Conservation (phyloP, 2,113 vertebrate genomes). For the Ahaetulla prasina region DNA sequence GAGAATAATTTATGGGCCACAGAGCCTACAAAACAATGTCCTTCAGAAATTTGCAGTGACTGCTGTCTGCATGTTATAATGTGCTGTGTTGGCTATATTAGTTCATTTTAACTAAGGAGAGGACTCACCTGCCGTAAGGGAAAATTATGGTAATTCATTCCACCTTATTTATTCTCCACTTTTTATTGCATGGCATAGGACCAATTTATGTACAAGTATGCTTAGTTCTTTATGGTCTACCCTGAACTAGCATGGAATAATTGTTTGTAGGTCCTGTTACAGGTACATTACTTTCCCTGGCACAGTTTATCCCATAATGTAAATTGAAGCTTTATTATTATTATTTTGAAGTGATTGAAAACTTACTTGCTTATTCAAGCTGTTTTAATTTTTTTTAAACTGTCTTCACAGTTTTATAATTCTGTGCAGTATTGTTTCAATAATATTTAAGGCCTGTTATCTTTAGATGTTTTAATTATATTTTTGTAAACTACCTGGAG, state of each 20-base stretch:
- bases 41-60: not conserved
- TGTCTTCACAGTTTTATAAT: not conserved
- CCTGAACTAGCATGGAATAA: not conserved
- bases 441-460: not conserved
- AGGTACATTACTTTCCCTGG: not conserved
- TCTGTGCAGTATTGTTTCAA: not conserved
- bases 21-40: not conserved
- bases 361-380: not conserved
- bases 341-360: not conserved
- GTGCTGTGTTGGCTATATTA: not conserved
- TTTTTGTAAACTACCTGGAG: not conserved
- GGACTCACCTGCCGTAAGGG: not conserved
- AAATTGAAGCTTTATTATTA: not conserved
- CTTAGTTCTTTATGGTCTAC: not conserved
- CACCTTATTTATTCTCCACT: not conserved
- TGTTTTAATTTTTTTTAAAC: not conserved
- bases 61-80: not conserved
- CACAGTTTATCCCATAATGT: not conserved
- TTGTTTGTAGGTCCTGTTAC: not conserved
- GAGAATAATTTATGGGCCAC: not conserved
- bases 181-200: not conserved
- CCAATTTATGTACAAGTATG: not conserved
- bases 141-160: not conserved
- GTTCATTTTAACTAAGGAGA: not conserved
- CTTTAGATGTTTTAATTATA: not conserved